Evolutionary conservation across 2,797 vertebrate genomes (phyloP).

Genomic region (Danio aesculapii): DNA sequence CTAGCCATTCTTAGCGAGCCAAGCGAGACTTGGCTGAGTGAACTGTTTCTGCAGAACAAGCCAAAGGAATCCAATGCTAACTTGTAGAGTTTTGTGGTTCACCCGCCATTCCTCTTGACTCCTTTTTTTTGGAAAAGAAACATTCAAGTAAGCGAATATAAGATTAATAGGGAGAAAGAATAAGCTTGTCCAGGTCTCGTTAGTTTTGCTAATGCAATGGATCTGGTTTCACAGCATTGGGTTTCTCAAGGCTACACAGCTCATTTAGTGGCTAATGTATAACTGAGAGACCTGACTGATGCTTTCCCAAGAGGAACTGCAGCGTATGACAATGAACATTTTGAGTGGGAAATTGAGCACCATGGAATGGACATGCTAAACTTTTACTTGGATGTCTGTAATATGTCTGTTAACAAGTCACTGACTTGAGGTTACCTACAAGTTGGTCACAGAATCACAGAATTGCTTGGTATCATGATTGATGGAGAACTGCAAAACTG

Average conservation of each 20-base stretch:
- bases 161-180: constrained; percentile 44
- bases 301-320: constrained; percentile 12
- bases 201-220: constrained; percentile 36
- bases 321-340: constrained; percentile 12
- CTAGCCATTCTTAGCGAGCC: constrained; percentile 11
- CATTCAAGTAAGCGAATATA: constrained; percentile 44
- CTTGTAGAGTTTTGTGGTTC: constrained; percentile 30
- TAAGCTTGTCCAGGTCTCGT: constrained; percentile 36
- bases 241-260: constrained; percentile 46
- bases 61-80: constrained; percentile 43
- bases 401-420: constrained; percentile 15
- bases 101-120: constrained; percentile 30
- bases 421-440: constrained; percentile 1
- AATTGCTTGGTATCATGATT: background rate
- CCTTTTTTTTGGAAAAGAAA: constrained; percentile 42
- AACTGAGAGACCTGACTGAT: constrained; percentile 27
- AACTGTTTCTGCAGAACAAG: constrained; percentile 26
- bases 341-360: constrained; percentile 5
- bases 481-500: constrained; percentile 13
- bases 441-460: background rate
- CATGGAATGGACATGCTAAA: constrained; percentile 14
- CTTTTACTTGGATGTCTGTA: constrained; percentile 22
- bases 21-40: constrained; percentile 31
- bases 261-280: constrained; percentile 43
- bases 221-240: constrained; percentile 38